phyloP scores from a whole-genome alignment of 2,797 vertebrate species.

The Bradypus variegatus region DNA sequence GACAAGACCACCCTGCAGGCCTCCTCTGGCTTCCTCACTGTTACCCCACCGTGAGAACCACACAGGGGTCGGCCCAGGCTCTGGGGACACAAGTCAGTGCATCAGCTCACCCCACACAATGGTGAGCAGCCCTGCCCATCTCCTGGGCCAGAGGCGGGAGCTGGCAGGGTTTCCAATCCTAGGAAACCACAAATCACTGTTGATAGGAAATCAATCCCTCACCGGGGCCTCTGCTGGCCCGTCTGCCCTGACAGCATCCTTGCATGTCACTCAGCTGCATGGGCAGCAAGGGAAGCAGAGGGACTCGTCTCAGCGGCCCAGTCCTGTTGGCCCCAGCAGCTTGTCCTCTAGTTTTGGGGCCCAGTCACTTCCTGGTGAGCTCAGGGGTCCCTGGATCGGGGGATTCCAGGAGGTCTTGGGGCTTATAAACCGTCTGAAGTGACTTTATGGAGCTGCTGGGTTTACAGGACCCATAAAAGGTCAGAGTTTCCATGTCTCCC shows the following conservation, averaged over 20 bases:
- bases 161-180: background rate
- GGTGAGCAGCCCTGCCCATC: background rate
- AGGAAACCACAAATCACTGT: background rate
- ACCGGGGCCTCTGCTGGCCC: background rate
- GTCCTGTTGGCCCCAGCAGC: no score
- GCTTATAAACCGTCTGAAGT: background rate
- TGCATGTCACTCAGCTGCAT: no score
- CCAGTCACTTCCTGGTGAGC: background rate
- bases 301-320: background rate
- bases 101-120: background rate
- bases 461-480: background rate
- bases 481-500: conserved; percentile 22
- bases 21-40: background rate
- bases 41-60: background rate
- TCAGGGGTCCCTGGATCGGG: background rate
- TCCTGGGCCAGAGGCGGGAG: background rate
- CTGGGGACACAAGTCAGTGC: background rate
- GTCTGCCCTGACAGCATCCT: background rate
- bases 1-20: background rate
- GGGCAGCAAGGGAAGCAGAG: no score
- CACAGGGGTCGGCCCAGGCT: background rate
- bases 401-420: background rate
- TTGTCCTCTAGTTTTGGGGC: background rate
- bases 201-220: background rate
- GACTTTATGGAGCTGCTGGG: background rate